These are phyloP conservation scores for Labeo catla DNA, from an alignment of 2,113 vertebrate species.

Conservation along the genomic window DNA sequence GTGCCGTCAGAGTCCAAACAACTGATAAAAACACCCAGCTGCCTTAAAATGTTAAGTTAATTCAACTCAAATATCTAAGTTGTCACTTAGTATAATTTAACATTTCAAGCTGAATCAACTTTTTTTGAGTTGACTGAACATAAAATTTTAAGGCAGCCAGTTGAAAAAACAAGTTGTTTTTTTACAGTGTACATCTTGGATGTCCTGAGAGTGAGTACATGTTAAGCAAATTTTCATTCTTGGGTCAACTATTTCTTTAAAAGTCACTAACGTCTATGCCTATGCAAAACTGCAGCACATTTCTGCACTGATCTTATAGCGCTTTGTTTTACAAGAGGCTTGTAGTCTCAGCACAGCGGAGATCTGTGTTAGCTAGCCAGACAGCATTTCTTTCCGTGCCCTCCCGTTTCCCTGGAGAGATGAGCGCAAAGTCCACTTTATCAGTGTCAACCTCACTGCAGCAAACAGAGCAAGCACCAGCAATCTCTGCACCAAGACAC, in stretches of 20 bases:
- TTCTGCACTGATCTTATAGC: conserved; percentile 1
- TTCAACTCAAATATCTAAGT: too few species aligned
- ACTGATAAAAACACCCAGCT: not conserved
- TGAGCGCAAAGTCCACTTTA: conserved; percentile 41
- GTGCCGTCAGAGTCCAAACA: not conserved
- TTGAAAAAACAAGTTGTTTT: too few species aligned
- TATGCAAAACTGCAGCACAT: conserved; percentile 13
- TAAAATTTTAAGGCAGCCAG: too few species aligned
- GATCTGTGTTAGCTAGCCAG: conserved; percentile 41
- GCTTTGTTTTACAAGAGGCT: conserved; percentile 30
- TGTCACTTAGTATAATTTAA: too few species aligned
- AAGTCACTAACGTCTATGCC: not conserved
- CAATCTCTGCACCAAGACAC: conserved; percentile 34
- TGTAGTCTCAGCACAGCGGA: conserved; percentile 15
- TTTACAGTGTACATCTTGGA: too few species aligned
- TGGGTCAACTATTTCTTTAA: not conserved
- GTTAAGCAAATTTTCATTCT: not conserved
- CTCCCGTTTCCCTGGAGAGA: conserved; percentile 31
- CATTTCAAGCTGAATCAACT: too few species aligned
- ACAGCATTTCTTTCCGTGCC: conserved; percentile 46
- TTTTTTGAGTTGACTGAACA: too few species aligned
- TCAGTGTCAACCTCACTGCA: conserved; percentile 46
- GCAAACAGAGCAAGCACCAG: conserved; percentile 31
- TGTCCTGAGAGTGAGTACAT: too few species aligned
- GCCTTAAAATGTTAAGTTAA: too few species aligned